These are phyloP conservation scores for Caenorhabditis auriculariae DNA, from an alignment of 2,888 invertebrate species.

Conservation along the genomic window DNA sequence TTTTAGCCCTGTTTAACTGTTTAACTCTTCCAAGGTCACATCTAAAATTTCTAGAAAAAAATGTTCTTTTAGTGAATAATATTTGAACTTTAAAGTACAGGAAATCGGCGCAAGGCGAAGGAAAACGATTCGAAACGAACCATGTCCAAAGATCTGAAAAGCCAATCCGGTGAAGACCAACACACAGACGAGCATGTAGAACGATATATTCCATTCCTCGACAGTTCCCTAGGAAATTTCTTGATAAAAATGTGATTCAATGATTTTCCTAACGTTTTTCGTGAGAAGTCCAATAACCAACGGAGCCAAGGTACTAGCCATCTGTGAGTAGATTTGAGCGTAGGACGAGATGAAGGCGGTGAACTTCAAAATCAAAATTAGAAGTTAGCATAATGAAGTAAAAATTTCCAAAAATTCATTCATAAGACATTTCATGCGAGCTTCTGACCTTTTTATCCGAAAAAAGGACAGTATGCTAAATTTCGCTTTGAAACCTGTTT, in stretches of 20 bases:
- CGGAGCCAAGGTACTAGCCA: conserved; percentile 49
- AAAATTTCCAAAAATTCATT: not conserved
- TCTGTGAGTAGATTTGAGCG: conserved; percentile 51
- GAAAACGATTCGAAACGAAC: conserved; percentile 7
- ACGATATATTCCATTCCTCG: conserved; percentile 48
- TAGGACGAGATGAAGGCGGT: conserved; percentile 58
- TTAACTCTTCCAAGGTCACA: too few species aligned
- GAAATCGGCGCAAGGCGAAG: not conserved
- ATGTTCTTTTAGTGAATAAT: too few species aligned
- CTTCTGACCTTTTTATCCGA: too few species aligned
- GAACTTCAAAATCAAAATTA: conserved; percentile 30
- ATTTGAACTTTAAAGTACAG: too few species aligned
- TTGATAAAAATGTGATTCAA: conserved; percentile 4
- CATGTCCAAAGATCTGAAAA: conserved; percentile 55
- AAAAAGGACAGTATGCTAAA: too few species aligned
- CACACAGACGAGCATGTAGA: conserved; percentile 49
- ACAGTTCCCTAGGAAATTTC: conserved; percentile 23
- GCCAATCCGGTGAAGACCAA: conserved; percentile 46
- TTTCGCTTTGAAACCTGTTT: too few species aligned
- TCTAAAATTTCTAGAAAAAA: too few species aligned
- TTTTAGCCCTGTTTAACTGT: too few species aligned
- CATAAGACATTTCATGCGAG: not conserved
- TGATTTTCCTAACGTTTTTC: conserved; percentile 26
- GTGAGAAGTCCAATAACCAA: conserved; percentile 51
- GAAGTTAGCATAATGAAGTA: not conserved